Conservation (phyloP, 2,113 vertebrate genomes). For the Conger conger region DNA sequence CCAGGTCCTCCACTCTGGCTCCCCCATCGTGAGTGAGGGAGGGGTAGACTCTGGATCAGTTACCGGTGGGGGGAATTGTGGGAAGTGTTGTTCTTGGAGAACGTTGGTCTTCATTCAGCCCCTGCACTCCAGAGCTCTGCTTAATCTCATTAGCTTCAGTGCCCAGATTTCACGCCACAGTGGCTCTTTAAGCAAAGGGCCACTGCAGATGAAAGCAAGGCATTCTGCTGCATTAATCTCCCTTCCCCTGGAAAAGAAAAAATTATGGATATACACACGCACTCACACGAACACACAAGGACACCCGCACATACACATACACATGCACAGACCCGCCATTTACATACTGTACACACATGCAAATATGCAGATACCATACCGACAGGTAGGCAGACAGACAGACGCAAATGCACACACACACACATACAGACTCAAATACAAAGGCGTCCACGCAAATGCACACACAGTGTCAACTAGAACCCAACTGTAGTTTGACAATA, state of each 20-base stretch:
- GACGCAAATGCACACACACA: not conserved
- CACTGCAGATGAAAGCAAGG: not conserved
- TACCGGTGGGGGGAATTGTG: not conserved
- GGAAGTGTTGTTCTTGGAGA: not conserved
- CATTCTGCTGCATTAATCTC: conserved; percentile 1
- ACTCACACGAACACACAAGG: not conserved
- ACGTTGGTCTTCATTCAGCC: not conserved
- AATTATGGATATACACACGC: not conserved
- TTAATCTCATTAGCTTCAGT: not conserved
- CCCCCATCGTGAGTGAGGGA: not conserved
- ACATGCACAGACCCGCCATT: not conserved
- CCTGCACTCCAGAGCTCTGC: not conserved
- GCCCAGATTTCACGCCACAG: conserved; percentile 6
- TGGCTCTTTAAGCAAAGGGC: conserved; percentile 1
- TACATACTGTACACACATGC: not conserved
- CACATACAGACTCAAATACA: not conserved
- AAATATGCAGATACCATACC: not conserved
- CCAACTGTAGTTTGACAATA: not conserved
- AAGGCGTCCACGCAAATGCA: not conserved
- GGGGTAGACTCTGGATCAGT: not conserved
- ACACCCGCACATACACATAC: not conserved
- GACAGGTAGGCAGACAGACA: not conserved
- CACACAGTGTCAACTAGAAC: not conserved
- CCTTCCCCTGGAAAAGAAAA: not conserved
- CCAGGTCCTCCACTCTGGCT: not conserved